Evolutionary conservation across 2,113 vertebrate genomes (phyloP).

Genomic region (Xiphorhynchus elegans): DNA sequence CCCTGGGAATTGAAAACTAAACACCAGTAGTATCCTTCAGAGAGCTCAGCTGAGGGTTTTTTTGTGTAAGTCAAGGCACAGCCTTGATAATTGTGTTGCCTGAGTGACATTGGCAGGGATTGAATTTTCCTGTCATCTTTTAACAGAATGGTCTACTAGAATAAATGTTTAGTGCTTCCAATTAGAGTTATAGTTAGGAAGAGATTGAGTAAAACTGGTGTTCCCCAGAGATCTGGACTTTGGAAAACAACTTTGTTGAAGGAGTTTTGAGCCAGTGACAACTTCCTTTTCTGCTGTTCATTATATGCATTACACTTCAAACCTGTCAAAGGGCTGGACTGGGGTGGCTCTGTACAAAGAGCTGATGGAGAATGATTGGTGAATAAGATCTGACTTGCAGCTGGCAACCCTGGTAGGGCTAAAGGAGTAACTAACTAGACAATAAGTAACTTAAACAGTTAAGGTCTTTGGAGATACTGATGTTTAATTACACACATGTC

Average conservation of each 20-base stretch:
- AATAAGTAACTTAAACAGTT: neutral
- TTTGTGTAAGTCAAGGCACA: slow-evolving; percentile 10
- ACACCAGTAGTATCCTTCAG: slow-evolving; percentile 26
- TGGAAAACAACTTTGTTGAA: neutral
- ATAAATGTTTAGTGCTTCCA: neutral
- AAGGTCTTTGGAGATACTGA: neutral
- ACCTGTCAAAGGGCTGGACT: neutral
- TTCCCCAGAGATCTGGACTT: neutral
- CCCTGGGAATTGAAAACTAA: slow-evolving; percentile 55
- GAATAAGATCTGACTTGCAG: fast-evolving
- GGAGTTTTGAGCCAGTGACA: neutral
- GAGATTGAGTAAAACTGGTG: neutral
- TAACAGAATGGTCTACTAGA: neutral
- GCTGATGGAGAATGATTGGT: neutral
- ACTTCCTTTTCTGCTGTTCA: neutral
- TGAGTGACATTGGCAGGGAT: neutral
- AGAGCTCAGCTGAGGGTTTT: slow-evolving; percentile 26
- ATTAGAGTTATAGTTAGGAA: neutral
- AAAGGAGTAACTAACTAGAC: neutral
- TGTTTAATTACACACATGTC: neutral
- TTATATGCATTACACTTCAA: neutral
- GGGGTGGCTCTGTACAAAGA: neutral
- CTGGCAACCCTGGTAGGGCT: neutral
- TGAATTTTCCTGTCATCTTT: neutral
- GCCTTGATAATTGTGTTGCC: slow-evolving; percentile 7